Evolutionary conservation across 2,888 invertebrate species (phyloP), one percentile per base, ranked within the genome.

Genomic region (Drosophila monieri): DNA sequence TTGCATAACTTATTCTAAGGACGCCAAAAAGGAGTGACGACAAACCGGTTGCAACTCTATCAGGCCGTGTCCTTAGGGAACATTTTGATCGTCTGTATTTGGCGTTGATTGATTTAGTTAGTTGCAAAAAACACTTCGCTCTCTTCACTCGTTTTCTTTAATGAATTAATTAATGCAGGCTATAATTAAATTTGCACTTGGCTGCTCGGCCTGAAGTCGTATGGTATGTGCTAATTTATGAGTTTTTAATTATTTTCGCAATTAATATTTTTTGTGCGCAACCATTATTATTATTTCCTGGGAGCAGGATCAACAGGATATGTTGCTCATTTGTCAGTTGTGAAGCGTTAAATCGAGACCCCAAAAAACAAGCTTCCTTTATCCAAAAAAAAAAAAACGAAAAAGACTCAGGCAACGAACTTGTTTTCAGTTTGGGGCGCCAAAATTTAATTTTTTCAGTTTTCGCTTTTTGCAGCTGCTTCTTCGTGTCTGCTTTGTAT

Each of bases 101-200:
- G 85, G 88, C 87, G 87, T 88, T 85, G 85, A 85, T 88, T 85
- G 88, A 85, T 85, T 88, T 86, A 78, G 64, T 66, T 64, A 52
- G 66, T 64, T 52, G 66, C 30, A 15, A 52, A 25, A 15, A 65
- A 39, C 52, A 37, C 37, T 21, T 23, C 27, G 21, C 37, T 53
- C 76, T 75, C 52, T 58, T 15, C 54, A 37, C 32, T 35, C 56
- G 35, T 53, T 55, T 51, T 35, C 51, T 55, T 77, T 85, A 84
- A 85, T 84, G 85, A 88, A 88, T 88, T 84, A 81, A 84, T 84
- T 88, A 77, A 88, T 73, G 65, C 43, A 46, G 66, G 58, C 56
- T 73, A 79, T 84, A 84, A 84, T 88, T 84, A 83, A 84, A 85
- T 84, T 84, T 88, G 76, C 80, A 79, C 86, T 65, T 79, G 77